Conservation (phyloP, 1,140 invertebrate genomes). For the Camponotus vicinus region DNA sequence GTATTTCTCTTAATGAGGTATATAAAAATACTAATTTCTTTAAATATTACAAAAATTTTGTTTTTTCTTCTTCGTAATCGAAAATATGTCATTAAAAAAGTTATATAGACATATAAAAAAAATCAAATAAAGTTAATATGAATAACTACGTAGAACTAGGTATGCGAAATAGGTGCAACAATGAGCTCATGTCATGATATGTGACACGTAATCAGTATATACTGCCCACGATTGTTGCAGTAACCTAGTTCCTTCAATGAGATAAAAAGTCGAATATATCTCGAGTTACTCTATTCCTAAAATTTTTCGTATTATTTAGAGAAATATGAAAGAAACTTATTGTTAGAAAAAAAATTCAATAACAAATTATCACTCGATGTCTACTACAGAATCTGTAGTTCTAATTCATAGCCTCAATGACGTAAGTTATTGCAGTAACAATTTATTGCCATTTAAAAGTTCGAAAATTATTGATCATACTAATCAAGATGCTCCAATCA, state of each 20-base stretch:
- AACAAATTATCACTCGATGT: not conserved
- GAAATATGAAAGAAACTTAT: not conserved
- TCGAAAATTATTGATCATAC: not conserved
- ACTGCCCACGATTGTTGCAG: not conserved
- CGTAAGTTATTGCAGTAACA: no score
- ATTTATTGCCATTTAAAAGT: not conserved
- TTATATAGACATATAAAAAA: not conserved
- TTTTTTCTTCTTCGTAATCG: not conserved
- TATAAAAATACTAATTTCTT: not conserved
- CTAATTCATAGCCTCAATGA: not conserved
- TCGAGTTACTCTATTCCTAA: not conserved
- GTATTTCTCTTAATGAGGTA: not conserved
- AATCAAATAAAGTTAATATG: not conserved
- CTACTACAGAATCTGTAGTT: not conserved
- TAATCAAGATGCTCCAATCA: not conserved
- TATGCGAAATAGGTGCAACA: not conserved
- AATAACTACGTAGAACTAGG: not conserved
- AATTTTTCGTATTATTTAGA: not conserved
- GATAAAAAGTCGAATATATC: not conserved
- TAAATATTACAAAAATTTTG: not conserved
- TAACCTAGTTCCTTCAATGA: constrained; percentile 12
- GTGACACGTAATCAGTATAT: constrained; percentile 22
- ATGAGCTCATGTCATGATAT: constrained; percentile 7
- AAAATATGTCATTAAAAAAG: not conserved
- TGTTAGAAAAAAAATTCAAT: not conserved